Evolutionary conservation across 2,888 invertebrate genomes (phyloP), one percentile per base, ranked within the genome.

Genomic region (Pyrochroa serraticornis): DNA sequence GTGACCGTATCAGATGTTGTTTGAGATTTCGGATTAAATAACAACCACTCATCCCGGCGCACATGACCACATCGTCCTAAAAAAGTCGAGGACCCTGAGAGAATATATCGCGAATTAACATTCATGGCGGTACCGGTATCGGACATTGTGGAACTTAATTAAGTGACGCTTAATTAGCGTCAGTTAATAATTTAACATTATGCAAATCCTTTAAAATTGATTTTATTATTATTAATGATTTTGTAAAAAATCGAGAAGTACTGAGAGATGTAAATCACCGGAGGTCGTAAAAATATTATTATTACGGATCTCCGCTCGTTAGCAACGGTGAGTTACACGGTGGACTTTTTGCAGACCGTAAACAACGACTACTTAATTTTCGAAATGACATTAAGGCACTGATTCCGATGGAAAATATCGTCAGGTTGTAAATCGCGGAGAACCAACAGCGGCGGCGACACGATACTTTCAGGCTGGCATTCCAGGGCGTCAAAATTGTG

Each of bases 361-460:
- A 75, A 75, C 73, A 74, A 74, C 71, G 65, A 70, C 72, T 71
- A 72, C 73, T 75, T 75, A 75, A 75, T 75, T 75, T 22, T 73
- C 49, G 66, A 71, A 68, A 66, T 72, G 75, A 75, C 75, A 71
- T 72, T 72, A 70, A 71, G 71, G 73, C 72, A 71, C 71, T 70
- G 71, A 72, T 74, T 70, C 66, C 57, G 60, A 65, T 67, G 68
- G 71, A 70, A 73, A 71, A 70, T 67, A 60, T 64, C 58, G 58
- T 57, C 61, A 44, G 38, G 41, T 58, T 56, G 66, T 72, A 74
- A 74, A 71, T 71, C 22, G 22, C 22, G 5, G 3, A 22, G 22
- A 22, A 22, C 22, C 2, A 22, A 22, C 22, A 22, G 22, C 22
- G 22, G 22, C 22, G 22, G 22, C 22, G 22, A 22, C 22, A 22